Percentiles rank a stretch among this genome's conserved stretches.
Evolutionary conservation across 35 echinoderm and acorn worm genomes (phyloP).

Genomic region (Heliocidaris erythrogramma): DNA sequence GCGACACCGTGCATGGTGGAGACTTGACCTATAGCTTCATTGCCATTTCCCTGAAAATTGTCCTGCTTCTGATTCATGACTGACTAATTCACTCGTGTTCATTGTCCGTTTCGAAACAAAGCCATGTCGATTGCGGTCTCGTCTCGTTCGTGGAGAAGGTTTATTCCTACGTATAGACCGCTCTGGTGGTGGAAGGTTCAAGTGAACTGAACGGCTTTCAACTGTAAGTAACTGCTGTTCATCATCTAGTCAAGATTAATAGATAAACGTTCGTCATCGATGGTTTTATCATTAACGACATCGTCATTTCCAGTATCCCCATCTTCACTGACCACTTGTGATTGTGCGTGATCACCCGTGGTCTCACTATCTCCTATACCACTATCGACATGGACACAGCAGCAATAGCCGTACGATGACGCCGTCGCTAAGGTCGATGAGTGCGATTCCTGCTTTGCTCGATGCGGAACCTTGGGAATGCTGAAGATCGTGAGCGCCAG

Average conservation of each 20-base stretch:
- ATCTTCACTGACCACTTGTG: too few relatives aligned
- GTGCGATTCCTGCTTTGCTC: background rate
- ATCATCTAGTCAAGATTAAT: background rate
- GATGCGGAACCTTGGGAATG: conserved; percentile 60
- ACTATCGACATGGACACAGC: background rate
- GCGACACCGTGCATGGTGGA: too few relatives aligned
- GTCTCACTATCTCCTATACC: too few relatives aligned
- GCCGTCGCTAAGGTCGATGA: background rate
- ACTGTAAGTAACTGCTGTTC: background rate
- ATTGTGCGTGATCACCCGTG: too few relatives aligned
- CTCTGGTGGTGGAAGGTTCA: background rate
- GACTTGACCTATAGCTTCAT: too few relatives aligned
- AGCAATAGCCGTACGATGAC: background rate
- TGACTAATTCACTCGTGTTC: background rate
- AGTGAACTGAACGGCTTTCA: background rate
- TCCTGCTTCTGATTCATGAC: background rate
- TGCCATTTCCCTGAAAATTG: background rate
- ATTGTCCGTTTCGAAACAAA: background rate
- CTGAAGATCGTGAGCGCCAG: conserved; percentile 70
- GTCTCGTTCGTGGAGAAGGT: background rate
- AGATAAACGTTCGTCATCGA: background rate
- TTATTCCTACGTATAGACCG: background rate
- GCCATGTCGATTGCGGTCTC: background rate
- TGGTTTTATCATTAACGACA: too few relatives aligned
- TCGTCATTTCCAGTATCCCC: too few relatives aligned